Evolutionary conservation across 2,888 invertebrate genomes (phyloP).

Genomic region (Apantesis nais): DNA sequence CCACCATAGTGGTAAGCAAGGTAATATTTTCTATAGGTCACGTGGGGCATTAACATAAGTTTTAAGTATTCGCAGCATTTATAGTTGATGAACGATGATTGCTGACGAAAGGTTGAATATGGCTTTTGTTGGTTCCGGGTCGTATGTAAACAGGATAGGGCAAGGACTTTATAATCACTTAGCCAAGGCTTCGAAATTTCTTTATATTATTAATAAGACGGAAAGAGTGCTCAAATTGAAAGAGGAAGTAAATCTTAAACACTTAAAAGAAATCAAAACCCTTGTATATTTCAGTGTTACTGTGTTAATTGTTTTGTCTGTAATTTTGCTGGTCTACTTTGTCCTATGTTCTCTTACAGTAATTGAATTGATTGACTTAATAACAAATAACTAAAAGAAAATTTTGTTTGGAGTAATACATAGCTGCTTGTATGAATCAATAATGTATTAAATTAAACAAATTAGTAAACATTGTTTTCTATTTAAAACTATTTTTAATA

Average conservation of each 20-base stretch:
- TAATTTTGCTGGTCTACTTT: no score
- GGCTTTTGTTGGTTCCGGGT: slow-evolving; percentile 35
- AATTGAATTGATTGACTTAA: no score
- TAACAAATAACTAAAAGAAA: no score
- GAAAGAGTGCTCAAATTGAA: neutral
- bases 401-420: no score
- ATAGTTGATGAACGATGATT: slow-evolving; percentile 16
- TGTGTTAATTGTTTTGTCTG: no score
- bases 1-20: slow-evolving; percentile 1
- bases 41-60: neutral
- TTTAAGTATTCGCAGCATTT: neutral
- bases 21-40: slow-evolving; percentile 5
- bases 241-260: neutral
- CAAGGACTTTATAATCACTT: slow-evolving; percentile 24
- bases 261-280: neutral
- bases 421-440: no score
- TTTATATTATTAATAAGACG: slow-evolving; percentile 13
- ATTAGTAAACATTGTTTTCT: no score
- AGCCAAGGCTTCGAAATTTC: slow-evolving; percentile 30
- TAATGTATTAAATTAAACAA: no score
- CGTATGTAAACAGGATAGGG: slow-evolving; percentile 21
- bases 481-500: no score
- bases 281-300: neutral
- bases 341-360: no score
- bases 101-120: slow-evolving; percentile 14